These are phyloP conservation scores for Caradrina clavipalpis DNA, from an alignment of 2,888 invertebrate species.

Conservation along the genomic window DNA sequence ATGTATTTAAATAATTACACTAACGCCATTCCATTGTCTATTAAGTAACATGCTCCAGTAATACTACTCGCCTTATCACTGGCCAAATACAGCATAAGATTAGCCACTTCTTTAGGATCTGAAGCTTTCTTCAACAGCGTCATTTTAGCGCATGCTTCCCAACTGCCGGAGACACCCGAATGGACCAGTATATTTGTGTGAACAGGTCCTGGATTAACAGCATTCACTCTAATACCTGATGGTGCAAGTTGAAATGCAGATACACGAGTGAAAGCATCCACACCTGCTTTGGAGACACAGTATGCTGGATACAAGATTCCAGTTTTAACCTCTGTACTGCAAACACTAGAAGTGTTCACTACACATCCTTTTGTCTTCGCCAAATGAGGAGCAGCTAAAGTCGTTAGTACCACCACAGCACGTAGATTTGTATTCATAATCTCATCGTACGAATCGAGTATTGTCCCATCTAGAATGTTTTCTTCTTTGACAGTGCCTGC, in stretches of 20 bases:
- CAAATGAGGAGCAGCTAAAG: slow-evolving; percentile 68
- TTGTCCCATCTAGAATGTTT: slow-evolving; percentile 44
- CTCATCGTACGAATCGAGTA: slow-evolving; percentile 66
- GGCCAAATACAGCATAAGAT: slow-evolving; percentile 67
- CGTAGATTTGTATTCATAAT: slow-evolving; percentile 72
- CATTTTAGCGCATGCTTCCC: slow-evolving; percentile 8
- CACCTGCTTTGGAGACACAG: slow-evolving; percentile 46
- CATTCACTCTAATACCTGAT: slow-evolving; percentile 50
- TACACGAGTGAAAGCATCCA: slow-evolving; percentile 42
- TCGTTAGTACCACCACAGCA: slow-evolving; percentile 66
- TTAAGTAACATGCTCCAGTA: slow-evolving; percentile 59
- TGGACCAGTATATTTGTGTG: slow-evolving; percentile 27
- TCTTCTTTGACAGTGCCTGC: slow-evolving; percentile 63
- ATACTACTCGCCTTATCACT: slow-evolving; percentile 68
- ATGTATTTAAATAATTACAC: too few species aligned
- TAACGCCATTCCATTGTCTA: slow-evolving; percentile 61
- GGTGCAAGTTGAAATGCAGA: slow-evolving; percentile 36
- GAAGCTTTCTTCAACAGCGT: slow-evolving; percentile 59
- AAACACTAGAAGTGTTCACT: slow-evolving; percentile 72
- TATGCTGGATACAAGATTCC: slow-evolving; percentile 6
- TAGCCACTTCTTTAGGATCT: slow-evolving; percentile 66
- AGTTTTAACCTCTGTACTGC: slow-evolving; percentile 9
- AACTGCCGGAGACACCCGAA: slow-evolving; percentile 4
- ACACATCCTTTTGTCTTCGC: slow-evolving; percentile 72
- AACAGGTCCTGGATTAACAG: slow-evolving; percentile 47